Conservation (phyloP, 2,888 invertebrate genomes). For the Drosophila hamatofila region DNA sequence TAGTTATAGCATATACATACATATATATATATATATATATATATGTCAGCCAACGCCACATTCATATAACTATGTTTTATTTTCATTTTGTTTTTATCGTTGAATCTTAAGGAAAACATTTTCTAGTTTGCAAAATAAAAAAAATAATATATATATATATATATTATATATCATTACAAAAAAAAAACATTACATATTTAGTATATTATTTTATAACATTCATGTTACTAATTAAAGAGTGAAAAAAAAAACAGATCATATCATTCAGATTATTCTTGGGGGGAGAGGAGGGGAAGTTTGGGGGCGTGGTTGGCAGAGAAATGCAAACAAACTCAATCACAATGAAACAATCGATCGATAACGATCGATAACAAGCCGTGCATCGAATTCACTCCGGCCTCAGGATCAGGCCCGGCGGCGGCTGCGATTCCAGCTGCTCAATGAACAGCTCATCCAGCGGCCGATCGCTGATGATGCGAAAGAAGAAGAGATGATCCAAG, state of each 20-base stretch:
- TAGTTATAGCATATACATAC: conserved; percentile 17
- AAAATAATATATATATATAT: background rate
- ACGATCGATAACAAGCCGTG: conserved; percentile 12
- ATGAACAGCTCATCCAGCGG: conserved; percentile 94
- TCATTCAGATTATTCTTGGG: background rate
- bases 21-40: conserved; percentile 31
- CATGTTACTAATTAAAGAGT: conserved; percentile 45
- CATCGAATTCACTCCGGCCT: conserved; percentile 53
- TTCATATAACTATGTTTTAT: conserved; percentile 56
- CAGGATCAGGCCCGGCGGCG: conserved; percentile 68
- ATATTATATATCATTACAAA: conserved; percentile 31
- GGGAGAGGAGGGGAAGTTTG: background rate
- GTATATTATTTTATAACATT: conserved; percentile 50
- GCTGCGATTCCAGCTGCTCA: conserved; percentile 91
- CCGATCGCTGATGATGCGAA: conserved; percentile 94
- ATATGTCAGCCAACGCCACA: conserved; percentile 28
- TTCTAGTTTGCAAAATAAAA: conserved; percentile 59
- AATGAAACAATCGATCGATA: conserved; percentile 61
- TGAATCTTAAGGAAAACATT: conserved; percentile 68
- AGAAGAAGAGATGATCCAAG: conserved; percentile 97
- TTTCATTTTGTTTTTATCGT: conserved; percentile 60
- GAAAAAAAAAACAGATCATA: conserved; percentile 20
- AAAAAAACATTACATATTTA: conserved; percentile 60
- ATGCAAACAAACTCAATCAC: conserved; percentile 79
- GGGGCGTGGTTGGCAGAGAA: conserved; percentile 51